These are phyloP conservation scores for Oncopeltus fasciatus DNA, from an alignment of 1,140 invertebrate genomes.

Conservation along the genomic window DNA sequence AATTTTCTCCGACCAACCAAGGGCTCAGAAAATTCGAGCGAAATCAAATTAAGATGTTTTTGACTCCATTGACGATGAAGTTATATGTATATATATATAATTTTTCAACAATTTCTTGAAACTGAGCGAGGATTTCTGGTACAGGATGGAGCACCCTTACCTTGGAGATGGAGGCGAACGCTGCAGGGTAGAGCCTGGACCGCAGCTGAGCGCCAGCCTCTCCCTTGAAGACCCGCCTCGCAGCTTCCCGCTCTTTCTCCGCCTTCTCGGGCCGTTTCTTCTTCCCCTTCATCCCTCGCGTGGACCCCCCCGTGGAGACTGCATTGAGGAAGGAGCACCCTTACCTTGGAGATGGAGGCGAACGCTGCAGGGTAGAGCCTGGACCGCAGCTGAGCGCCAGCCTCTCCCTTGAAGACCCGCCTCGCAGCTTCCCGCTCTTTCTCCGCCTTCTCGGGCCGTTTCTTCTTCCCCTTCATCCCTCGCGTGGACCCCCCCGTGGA, in stretches of 20 bases:
- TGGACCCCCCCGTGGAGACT: background rate
- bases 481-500: too few species aligned
- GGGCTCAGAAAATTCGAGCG: too few species aligned
- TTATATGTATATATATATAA: too few species aligned
- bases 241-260: background rate
- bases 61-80: too few species aligned
- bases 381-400: conserved; percentile 50
- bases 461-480: conserved; percentile 24
- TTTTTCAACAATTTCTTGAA: too few species aligned
- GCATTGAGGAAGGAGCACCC: conserved; percentile 12
- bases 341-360: conserved; percentile 48
- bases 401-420: conserved; percentile 42
- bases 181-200: conserved; percentile 48
- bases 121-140: too few species aligned
- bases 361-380: conserved; percentile 50
- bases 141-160: too few species aligned
- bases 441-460: conserved; percentile 5
- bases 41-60: too few species aligned
- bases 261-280: background rate
- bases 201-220: conserved; percentile 48
- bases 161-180: conserved; percentile 46
- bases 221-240: background rate
- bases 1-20: too few species aligned
- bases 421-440: conserved; percentile 8
- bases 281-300: background rate